These are phyloP conservation scores for Boloria euphrosyne DNA, from an alignment of 2,888 invertebrate species.

Conservation along the genomic window DNA sequence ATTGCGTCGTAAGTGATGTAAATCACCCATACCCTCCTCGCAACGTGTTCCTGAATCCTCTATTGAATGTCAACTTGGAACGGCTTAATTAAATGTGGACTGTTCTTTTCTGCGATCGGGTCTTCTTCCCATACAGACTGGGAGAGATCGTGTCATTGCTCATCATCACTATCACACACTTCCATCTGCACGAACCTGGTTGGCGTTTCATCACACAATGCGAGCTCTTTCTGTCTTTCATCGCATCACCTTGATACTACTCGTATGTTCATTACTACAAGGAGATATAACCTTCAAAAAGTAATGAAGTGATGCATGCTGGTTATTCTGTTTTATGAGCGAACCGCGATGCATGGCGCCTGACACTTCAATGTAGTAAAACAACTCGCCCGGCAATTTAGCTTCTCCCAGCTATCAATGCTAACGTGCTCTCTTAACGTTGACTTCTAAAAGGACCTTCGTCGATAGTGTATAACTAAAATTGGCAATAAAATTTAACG, in stretches of 20 bases:
- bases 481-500: constrained; percentile 38
- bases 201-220: constrained; percentile 56
- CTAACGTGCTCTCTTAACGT: constrained; percentile 34
- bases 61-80: constrained; percentile 67
- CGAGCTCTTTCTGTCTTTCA: constrained; percentile 57
- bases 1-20: constrained; percentile 84
- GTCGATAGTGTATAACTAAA: constrained; percentile 38
- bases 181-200: constrained; percentile 72
- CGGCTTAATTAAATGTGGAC: constrained; percentile 71
- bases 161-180: constrained; percentile 60
- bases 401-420: constrained; percentile 47
- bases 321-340: constrained; percentile 53
- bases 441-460: constrained; percentile 39
- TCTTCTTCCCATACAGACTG: constrained; percentile 70
- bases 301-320: constrained; percentile 66
- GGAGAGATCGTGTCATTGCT: constrained; percentile 66
- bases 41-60: constrained; percentile 62
- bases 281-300: constrained; percentile 54
- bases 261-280: constrained; percentile 56
- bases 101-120: constrained; percentile 65
- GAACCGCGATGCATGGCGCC: constrained; percentile 62
- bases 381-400: constrained; percentile 44
- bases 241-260: constrained; percentile 62
- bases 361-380: constrained; percentile 49
- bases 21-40: constrained; percentile 60